Evolutionary conservation across 1,140 invertebrate genomes (phyloP), one percentile per base, ranked within the genome.

Genomic region (Chymomyza costata): DNA sequence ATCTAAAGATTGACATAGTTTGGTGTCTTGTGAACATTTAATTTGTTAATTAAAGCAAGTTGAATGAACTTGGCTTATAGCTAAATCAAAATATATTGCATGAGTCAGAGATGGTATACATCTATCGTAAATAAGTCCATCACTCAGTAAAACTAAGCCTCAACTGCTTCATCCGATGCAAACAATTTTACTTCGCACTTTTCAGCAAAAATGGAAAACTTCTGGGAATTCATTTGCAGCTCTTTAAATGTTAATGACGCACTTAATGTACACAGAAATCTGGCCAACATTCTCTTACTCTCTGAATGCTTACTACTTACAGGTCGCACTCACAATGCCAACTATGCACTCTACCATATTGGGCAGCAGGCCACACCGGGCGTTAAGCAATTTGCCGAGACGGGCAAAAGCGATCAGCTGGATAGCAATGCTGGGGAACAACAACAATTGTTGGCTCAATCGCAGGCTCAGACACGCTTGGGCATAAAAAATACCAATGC

Each of bases 311-410:
- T 88, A 7, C 88, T 35, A 35, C 15, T 16, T 25, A 21, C 59
- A 97, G 95, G 95, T 76, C 90, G 93, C 65, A 94, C 93, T 16
- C 95, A 97, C 86, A 92, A 94, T 82, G 87, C 90, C 54, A 91
- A 90, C 13, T 95, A 93, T 87, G 88, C 89, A 6, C 87, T 97
- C 47, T 97, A 95, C 89, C 89, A 91, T 16, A 87, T 95, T 47
- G 94, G 94, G 1, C 88, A 91, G 46, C 87, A 88, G 19, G 92
- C 94, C 1, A 91, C 93, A 13, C 74, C 88, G 2, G 92, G 92
- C 0, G 90, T 96, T 6, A 92, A 93, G 62, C 88, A 91, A 65
- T 95, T 97, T 82, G 92, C 94, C 6, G 95, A 97, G 85, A 91
- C 90, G 21, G 94, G 94, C 13, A 89, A 91, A 45, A 88, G 91